These are phyloP conservation scores for Hyperoplus lanceolatus DNA, from an alignment of 2,797 vertebrate genomes.

Conservation along the genomic window DNA sequence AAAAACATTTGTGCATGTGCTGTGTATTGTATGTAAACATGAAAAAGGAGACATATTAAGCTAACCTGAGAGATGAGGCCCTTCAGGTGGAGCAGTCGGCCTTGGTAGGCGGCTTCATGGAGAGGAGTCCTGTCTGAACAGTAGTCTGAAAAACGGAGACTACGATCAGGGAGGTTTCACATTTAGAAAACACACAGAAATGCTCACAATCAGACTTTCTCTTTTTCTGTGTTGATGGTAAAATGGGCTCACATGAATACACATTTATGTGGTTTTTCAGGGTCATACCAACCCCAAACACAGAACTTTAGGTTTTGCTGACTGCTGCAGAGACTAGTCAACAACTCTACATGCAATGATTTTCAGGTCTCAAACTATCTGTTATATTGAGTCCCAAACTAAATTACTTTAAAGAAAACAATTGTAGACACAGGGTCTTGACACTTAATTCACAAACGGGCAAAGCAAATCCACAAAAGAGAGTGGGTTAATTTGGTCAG, in stretches of 20 bases:
- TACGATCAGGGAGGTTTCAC: not conserved
- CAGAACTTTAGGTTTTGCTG: not conserved
- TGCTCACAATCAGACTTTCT: not conserved
- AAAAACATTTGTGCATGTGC: not conserved
- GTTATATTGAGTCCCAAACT: not conserved
- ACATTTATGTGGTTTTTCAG: constrained; percentile 34
- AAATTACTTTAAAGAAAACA: not conserved
- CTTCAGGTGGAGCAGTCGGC: constrained; percentile 89
- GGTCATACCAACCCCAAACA: not conserved
- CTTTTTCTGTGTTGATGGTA: constrained; percentile 15
- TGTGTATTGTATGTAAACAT: not conserved
- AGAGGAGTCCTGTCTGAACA: constrained; percentile 93
- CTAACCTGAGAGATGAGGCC: constrained; percentile 90
- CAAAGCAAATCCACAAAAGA: not conserved
- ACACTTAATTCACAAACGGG: not conserved
- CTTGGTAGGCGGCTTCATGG: constrained; percentile 93
- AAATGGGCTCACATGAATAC: constrained; percentile 13
- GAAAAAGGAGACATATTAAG: not conserved
- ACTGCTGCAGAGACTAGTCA: not conserved
- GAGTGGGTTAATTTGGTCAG: not conserved
- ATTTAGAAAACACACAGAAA: constrained; percentile 7
- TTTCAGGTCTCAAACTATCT: not conserved
- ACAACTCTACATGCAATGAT: not conserved
- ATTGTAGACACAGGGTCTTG: not conserved
- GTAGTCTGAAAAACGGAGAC: constrained; percentile 82